phyloP scores from a whole-genome alignment of 2,888 invertebrate species.

The Lepas anatifera region DNA sequence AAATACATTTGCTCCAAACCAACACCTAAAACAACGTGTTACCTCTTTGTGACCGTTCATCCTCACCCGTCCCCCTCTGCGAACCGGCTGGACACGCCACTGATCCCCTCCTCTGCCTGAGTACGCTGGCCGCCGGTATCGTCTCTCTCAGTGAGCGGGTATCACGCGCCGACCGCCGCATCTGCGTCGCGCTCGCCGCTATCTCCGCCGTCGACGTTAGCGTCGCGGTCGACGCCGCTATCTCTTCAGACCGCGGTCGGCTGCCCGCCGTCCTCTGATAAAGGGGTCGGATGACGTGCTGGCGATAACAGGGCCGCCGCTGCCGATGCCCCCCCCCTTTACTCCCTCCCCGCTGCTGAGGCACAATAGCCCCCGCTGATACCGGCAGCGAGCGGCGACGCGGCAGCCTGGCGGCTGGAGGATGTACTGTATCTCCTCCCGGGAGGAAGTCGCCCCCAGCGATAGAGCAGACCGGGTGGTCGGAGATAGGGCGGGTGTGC shows the following conservation, averaged over 20 bases:
- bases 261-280: background rate
- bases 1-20: no score
- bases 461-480: no score
- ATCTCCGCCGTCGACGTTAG: background rate
- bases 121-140: background rate
- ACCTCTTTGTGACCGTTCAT: no score
- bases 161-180: background rate
- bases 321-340: background rate
- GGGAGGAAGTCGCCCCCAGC: no score
- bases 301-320: background rate
- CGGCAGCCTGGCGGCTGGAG: no score
- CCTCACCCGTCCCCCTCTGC: no score
- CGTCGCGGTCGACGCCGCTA: background rate
- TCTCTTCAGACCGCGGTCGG: no score
- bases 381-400: background rate
- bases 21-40: no score
- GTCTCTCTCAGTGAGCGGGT: no score
- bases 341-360: background rate
- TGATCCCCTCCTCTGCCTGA: background rate
- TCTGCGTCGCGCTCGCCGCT: background rate
- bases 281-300: background rate
- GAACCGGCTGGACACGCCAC: no score
- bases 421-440: no score
- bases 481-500: no score
- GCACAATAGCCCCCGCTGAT: background rate